These are phyloP conservation scores for Belgica antarctica DNA, from an alignment of 2,888 invertebrate species.

Conservation along the genomic window DNA sequence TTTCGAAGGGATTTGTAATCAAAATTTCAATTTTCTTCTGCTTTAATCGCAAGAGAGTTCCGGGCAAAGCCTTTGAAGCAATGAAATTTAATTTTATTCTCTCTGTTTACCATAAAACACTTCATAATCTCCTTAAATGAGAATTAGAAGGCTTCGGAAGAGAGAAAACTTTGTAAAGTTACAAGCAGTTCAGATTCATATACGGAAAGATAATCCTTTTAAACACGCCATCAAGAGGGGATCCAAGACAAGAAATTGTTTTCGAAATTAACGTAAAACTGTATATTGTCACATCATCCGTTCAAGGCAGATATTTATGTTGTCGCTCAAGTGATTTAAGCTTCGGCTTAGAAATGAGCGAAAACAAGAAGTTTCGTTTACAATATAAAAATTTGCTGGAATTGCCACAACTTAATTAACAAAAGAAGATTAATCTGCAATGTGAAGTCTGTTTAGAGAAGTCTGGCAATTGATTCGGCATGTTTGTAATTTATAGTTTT, in stretches of 20 bases:
- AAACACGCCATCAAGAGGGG: conserved; percentile 19
- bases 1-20: background rate
- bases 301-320: background rate
- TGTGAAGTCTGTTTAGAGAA: too few species aligned
- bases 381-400: too few species aligned
- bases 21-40: conserved; percentile 11
- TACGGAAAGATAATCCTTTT: conserved; percentile 37
- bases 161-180: conserved; percentile 21
- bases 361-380: background rate
- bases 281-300: conserved; percentile 29
- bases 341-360: background rate
- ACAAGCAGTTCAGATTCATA: conserved; percentile 1
- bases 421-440: too few species aligned
- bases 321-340: background rate
- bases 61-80: background rate
- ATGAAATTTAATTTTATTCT: conserved; percentile 18
- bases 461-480: too few species aligned
- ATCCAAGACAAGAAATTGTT: conserved; percentile 1
- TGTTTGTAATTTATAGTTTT: too few species aligned
- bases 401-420: conserved; percentile 23
- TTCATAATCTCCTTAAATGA: conserved; percentile 39
- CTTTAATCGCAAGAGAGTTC: background rate
- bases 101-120: conserved; percentile 41
- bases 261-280: conserved; percentile 8
- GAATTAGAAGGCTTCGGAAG: conserved; percentile 39